Evolutionary conservation across 2,888 invertebrate genomes (phyloP), one percentile per base, ranked within the genome.

Genomic region (Atrina japonica): DNA sequence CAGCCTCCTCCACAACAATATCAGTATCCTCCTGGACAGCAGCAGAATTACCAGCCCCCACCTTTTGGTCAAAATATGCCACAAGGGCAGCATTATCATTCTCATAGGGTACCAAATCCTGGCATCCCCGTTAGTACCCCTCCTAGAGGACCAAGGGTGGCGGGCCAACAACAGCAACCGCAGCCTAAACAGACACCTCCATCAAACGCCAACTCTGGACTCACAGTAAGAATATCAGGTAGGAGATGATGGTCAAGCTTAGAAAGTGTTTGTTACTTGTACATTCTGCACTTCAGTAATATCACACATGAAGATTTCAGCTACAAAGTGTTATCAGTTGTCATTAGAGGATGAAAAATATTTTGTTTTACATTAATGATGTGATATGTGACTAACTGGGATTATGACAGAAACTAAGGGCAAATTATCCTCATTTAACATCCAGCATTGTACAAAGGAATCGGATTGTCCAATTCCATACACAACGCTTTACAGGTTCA

Each of bases 161-260:
- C 41, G 53, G 66, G 43, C 14, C 47, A 50, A 63, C 56, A 23
- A 60, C 73, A 64, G 35, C 65, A 70, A 16, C 25, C 63, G 23
- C n/a, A n/a, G n/a, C n/a, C n/a, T n/a, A n/a, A n/a, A n/a, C 69
- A 55, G 11, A 16, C 61, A 16, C 49, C 41, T 23, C 58, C 50
- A 14, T 16, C 61, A 23, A 66, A 66, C 45, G 53, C 70, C 0
- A 64, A 64, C n/a, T n/a, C n/a, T n/a, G 53, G 65, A 55, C 40
- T 65, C 6, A 66, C 66, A 30, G 70, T 70, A 29, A 70, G 70
- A 61, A 70, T 70, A 30, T 65, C 66, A 7, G 66, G 73, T 65
- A 53, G 63, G 35, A 60, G 68, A 40, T 45, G 53, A 63, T 18
- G 60, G 45, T 5, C 0, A 41, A 47, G 0, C 6, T n/a, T 7